Percentiles rank a stretch among this genome's conserved stretches.
These are phyloP conservation scores for Exocentrus adspersus DNA, from an alignment of 2,888 invertebrate genomes.

Conservation along the genomic window DNA sequence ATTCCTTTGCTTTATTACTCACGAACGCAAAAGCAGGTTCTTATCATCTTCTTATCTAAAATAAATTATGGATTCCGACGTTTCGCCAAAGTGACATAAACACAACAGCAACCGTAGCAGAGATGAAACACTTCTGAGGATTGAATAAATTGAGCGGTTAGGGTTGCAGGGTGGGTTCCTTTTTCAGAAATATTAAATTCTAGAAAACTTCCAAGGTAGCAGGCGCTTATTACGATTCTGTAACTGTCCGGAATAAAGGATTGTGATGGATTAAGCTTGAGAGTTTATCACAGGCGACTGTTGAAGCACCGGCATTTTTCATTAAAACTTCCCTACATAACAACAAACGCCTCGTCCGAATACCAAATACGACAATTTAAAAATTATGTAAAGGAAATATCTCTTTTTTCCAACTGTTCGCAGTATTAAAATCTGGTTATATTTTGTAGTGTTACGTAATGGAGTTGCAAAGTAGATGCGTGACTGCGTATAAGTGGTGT, in stretches of 20 bases:
- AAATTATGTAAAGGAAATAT: too few species aligned
- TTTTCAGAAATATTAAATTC: background rate
- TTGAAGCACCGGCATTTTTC: background rate
- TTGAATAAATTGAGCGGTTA: too few species aligned
- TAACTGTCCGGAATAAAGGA: background rate
- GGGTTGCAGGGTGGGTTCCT: too few species aligned
- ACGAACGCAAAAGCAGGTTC: too few species aligned
- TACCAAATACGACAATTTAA: too few species aligned
- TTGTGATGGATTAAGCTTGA: background rate
- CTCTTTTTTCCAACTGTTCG: too few species aligned
- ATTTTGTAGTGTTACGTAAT: background rate
- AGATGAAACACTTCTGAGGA: too few species aligned
- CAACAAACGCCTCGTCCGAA: background rate
- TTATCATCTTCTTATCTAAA: too few species aligned
- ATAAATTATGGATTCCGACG: too few species aligned
- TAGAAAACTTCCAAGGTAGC: background rate
- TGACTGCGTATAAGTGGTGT: conserved; percentile 11
- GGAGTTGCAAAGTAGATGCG: background rate
- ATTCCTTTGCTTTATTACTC: too few species aligned
- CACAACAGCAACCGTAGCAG: too few species aligned
- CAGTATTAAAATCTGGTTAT: background rate
- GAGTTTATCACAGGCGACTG: background rate
- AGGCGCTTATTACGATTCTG: background rate
- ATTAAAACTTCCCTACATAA: background rate
- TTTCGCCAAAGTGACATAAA: too few species aligned